Evolutionary conservation across 1,140 invertebrate genomes (phyloP).

Genomic region (Drosophila tani): DNA sequence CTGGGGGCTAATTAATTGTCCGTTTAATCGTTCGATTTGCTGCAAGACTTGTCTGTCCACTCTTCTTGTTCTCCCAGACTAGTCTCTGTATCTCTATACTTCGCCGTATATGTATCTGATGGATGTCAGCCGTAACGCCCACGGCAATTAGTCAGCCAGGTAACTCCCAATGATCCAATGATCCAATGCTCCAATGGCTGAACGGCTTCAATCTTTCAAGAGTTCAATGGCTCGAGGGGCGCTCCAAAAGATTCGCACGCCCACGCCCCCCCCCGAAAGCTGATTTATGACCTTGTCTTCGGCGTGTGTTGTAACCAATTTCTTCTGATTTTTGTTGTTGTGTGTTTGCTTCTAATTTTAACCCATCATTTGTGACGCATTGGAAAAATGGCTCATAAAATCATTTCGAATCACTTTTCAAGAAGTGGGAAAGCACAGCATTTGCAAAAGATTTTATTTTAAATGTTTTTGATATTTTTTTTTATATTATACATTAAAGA

Average conservation of each 20-base stretch:
- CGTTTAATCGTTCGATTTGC: constrained; percentile 80
- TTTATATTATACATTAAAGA: not conserved
- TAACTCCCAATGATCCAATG: constrained; percentile 49
- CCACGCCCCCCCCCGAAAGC: constrained; percentile 45
- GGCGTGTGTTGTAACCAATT: constrained; percentile 66
- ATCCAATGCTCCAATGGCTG: constrained; percentile 27
- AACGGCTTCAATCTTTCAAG: constrained; percentile 15
- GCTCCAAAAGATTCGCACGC: constrained; percentile 64
- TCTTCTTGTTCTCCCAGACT: not conserved
- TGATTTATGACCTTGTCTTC: constrained; percentile 66
- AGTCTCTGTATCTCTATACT: not conserved
- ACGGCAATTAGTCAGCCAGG: constrained; percentile 62
- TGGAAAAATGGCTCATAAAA: constrained; percentile 22
- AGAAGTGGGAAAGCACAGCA: not conserved
- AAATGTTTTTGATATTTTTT: not conserved
- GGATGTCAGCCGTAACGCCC: constrained; percentile 68
- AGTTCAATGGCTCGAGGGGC: constrained; percentile 49
- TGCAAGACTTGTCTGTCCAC: constrained; percentile 38
- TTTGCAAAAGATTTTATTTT: constrained; percentile 5
- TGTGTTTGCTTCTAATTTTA: constrained; percentile 36
- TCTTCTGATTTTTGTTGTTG: constrained; percentile 23
- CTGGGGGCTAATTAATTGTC: constrained; percentile 70
- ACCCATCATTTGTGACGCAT: constrained; percentile 24
- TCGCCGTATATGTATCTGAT: constrained; percentile 44
- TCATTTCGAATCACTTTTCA: constrained; percentile 7